Conservation (phyloP, 2,888 invertebrate species). For the Marronus borbonicus region DNA sequence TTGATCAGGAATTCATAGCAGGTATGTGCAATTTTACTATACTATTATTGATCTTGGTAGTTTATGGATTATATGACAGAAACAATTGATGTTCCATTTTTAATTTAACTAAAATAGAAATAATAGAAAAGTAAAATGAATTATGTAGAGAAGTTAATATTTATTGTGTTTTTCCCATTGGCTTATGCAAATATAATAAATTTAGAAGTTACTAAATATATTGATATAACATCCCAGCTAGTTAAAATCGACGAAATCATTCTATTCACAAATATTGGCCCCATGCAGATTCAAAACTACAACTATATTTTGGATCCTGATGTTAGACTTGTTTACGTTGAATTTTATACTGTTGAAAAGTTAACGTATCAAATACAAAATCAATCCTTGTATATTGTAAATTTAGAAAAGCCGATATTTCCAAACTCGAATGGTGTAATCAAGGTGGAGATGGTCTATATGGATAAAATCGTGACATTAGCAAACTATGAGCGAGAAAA, state of each 20-base stretch:
- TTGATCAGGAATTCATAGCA: conserved; percentile 52
- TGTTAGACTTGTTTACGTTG: conserved; percentile 39
- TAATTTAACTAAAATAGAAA: too few species aligned
- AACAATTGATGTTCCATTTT: too few species aligned
- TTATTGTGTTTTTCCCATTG: conserved; percentile 24
- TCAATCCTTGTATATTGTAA: conserved; percentile 10
- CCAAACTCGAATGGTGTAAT: conserved; percentile 41
- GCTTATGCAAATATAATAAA: conserved; percentile 51
- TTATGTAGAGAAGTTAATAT: conserved; percentile 24
- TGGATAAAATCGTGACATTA: conserved; percentile 34
- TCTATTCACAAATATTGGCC: conserved; percentile 43
- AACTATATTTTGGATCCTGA: conserved; percentile 51
- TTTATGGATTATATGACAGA: neutral
- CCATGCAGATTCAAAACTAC: conserved; percentile 17
- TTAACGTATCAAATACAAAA: conserved; percentile 14
- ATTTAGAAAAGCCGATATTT: conserved; percentile 26
- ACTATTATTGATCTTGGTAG: conserved; percentile 17
- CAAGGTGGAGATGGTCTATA: conserved; percentile 20
- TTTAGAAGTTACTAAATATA: conserved; percentile 46
- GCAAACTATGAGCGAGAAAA: neutral
- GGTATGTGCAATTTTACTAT: conserved; percentile 40
- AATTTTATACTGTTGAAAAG: conserved; percentile 46
- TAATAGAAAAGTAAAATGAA: conserved; percentile 26
- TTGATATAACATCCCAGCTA: conserved; percentile 52
- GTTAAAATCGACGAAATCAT: conserved; percentile 48